A percentile compares a stretch with the other conserved stretches of the same genome.
Evolutionary conservation across 1,140 invertebrate genomes (phyloP).

Genomic region (Doryteuthis pealeii): DNA sequence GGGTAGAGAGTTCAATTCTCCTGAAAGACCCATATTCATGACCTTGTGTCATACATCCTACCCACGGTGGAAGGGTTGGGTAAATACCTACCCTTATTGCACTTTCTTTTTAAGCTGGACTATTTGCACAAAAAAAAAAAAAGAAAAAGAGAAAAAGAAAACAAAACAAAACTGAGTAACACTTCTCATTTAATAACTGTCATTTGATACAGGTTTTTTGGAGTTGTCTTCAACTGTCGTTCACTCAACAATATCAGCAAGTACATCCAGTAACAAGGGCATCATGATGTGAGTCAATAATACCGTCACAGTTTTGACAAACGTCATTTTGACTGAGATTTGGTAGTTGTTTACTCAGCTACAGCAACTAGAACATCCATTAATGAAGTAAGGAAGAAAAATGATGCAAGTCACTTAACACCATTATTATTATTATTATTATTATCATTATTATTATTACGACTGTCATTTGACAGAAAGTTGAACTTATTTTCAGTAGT

Average conservation of each 20-base stretch:
- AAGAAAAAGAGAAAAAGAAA: neutral
- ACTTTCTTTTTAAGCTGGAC: too few species aligned
- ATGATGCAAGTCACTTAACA: too few species aligned
- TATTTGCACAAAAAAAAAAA: neutral
- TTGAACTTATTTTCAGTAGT: too few species aligned
- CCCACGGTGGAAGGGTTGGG: too few species aligned
- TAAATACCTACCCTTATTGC: too few species aligned
- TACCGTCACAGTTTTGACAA: neutral
- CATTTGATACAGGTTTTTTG: slow-evolving; percentile 5
- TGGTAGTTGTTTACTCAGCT: neutral
- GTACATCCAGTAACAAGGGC: slow-evolving; percentile 4
- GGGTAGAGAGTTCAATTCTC: too few species aligned
- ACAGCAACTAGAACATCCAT: neutral
- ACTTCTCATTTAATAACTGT: slow-evolving; percentile 7
- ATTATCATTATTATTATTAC: too few species aligned
- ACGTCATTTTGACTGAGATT: neutral
- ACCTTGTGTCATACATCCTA: too few species aligned
- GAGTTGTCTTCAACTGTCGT: slow-evolving; percentile 1
- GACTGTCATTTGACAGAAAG: too few species aligned
- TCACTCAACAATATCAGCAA: slow-evolving; percentile 8
- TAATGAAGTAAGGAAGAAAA: too few species aligned
- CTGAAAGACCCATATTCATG: too few species aligned
- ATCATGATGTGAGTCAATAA: slow-evolving; percentile 3
- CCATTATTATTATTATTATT: too few species aligned
- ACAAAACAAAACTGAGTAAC: neutral